Evolutionary conservation across 2,888 invertebrate genomes (phyloP), one percentile per base, ranked within the genome.

Genomic region (Parasteatoda lunata): DNA sequence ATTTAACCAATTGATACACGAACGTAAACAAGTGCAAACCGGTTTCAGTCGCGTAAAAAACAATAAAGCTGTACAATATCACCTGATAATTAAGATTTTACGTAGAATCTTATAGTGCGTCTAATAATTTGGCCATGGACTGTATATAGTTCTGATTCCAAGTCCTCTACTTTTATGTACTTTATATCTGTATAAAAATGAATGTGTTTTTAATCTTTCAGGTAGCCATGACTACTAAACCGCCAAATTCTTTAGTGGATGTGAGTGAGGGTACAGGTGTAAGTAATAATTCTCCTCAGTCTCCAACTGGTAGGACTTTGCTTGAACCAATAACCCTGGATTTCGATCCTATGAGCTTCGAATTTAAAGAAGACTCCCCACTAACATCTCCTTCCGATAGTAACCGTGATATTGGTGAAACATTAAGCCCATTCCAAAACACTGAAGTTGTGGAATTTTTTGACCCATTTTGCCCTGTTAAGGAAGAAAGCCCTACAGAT

Each of bases 301-400:
- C 89, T 51, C 86, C 89, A 59, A 82, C 86, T 75, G 80, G 84
- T 71, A 77, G 84, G 72, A 78, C 86, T 59, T 77, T 89, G 76
- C 87, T 87, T 80, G 84, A 87, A 66, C 84, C 89, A 54, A 87
- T 89, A 87, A 87, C 89, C 70, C 68, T 89, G 87, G 89, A 87
- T 77, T 89, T 89, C 81, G 87, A 89, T 78, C 89, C 89, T 49
- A 87, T 89, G 89, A 89, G 84, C 78, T 89, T 87, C 79, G 76
- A 89, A 66, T 87, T 79, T 66, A 83, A 89, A 49, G 89, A 87
- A 78, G 84, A 82, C 68, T 88, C 88, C 84, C 88, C 84, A 77
- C 84, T 88, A 84, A 84, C 88, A 68, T 88, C 88, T 77, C 88
- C 88, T 72, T 80, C 85, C 54, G 88, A 88, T 84, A 84, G 82